Conservation (phyloP, 2,888 invertebrate genomes). For the Ypsolopha sequella region DNA sequence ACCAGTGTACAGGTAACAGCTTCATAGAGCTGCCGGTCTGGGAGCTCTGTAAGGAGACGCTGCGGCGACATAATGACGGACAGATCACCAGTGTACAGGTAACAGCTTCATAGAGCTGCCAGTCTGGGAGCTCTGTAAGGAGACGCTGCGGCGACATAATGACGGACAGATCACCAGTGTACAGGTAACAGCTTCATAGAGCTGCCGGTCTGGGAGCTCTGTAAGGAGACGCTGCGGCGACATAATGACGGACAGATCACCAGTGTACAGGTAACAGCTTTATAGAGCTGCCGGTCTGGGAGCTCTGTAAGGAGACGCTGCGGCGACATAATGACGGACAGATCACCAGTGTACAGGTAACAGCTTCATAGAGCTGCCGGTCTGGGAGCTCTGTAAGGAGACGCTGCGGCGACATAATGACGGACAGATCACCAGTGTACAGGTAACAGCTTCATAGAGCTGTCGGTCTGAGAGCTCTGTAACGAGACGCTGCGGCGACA, state of each 20-base stretch:
- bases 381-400: slow-evolving; percentile 93
- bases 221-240: slow-evolving; percentile 71
- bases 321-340: slow-evolving; percentile 34
- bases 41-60: slow-evolving; percentile 84
- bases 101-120: slow-evolving; percentile 93
- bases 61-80: slow-evolving; percentile 35
- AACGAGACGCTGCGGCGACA: slow-evolving; percentile 65
- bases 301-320: slow-evolving; percentile 78
- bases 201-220: slow-evolving; percentile 94
- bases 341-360: slow-evolving; percentile 44
- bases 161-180: slow-evolving; percentile 36
- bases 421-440: slow-evolving; percentile 41
- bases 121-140: slow-evolving; percentile 92
- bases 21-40: slow-evolving; percentile 96
- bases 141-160: slow-evolving; percentile 28
- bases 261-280: slow-evolving; percentile 70
- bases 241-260: slow-evolving; percentile 37
- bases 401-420: slow-evolving; percentile 28
- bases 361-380: slow-evolving; percentile 93
- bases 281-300: slow-evolving; percentile 98
- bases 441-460: slow-evolving; percentile 83
- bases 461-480: slow-evolving; percentile 94
- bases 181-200: slow-evolving; percentile 84
- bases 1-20: slow-evolving; percentile 65
- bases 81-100: slow-evolving; percentile 42